Conservation (phyloP, 2,797 vertebrate species). For the Mormyrops boulengeri region DNA sequence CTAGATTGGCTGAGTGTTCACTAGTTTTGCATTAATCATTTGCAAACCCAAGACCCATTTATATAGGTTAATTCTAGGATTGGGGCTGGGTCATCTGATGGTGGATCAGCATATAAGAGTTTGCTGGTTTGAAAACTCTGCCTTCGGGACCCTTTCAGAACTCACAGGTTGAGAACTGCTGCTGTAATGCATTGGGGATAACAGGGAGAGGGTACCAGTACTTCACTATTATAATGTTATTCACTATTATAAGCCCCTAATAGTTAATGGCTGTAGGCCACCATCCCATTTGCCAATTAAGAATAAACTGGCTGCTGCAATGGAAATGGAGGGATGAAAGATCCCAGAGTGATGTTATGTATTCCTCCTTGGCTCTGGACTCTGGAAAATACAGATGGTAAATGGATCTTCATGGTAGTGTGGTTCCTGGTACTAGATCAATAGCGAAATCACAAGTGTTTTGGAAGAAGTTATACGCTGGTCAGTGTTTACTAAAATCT, state of each 20-base stretch:
- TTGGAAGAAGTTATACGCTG: background rate
- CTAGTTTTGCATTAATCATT: too few species aligned
- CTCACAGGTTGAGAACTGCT: background rate
- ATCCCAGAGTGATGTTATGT: background rate
- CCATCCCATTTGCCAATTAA: background rate
- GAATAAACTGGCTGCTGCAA: background rate
- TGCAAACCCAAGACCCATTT: background rate
- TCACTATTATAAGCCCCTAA: background rate
- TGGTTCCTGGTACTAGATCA: background rate
- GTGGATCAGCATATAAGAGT: background rate
- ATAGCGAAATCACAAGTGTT: background rate
- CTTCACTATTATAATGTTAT: background rate
- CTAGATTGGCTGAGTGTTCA: background rate
- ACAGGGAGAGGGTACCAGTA: background rate
- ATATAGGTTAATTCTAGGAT: background rate
- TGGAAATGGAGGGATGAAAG: background rate
- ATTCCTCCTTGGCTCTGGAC: background rate
- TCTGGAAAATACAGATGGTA: background rate
- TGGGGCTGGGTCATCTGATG: background rate
- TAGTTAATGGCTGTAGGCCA: background rate
- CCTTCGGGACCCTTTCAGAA: background rate
- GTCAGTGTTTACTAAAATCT: background rate
- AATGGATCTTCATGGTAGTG: background rate
- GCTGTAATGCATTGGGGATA: background rate
- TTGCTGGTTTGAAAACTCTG: background rate